Conservation (phyloP, 2,797 vertebrate species). For the Macroramphosus scolopax region DNA sequence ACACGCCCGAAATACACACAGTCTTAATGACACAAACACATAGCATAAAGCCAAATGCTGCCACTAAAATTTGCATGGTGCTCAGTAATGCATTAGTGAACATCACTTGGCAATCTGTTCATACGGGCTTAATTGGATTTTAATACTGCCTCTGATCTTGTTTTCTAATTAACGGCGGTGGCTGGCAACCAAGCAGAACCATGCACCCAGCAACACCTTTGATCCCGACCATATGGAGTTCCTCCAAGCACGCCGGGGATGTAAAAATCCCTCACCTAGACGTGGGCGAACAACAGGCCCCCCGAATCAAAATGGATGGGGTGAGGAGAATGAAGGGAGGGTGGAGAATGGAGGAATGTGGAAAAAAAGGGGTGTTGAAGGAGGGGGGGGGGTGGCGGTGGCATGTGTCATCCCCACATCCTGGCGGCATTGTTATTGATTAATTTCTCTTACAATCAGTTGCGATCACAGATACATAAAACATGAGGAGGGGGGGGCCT, state of each 20-base stretch:
- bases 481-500: slow-evolving; percentile 70
- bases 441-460: slow-evolving; percentile 80
- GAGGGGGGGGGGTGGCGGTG: slow-evolving; percentile 53
- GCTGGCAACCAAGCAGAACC: slow-evolving; percentile 85
- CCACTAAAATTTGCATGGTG: slow-evolving; percentile 98
- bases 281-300: slow-evolving; percentile 75
- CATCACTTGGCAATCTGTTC: slow-evolving; percentile 99
- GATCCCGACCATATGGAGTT: slow-evolving; percentile 86
- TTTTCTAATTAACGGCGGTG: slow-evolving; percentile 86
- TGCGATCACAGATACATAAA: slow-evolving; percentile 82
- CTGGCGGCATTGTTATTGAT: slow-evolving; percentile 77
- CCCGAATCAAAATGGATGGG: slow-evolving; percentile 70
- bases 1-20: slow-evolving; percentile 41
- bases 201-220: slow-evolving; percentile 85
- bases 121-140: slow-evolving; percentile 90
- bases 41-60: slow-evolving; percentile 80
- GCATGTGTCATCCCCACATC: slow-evolving; percentile 70
- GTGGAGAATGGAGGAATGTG: slow-evolving; percentile 51
- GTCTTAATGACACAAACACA: slow-evolving; percentile 74
- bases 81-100: slow-evolving; percentile 99
- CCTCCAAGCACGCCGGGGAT: slow-evolving; percentile 80
- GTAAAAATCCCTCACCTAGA: slow-evolving; percentile 81
- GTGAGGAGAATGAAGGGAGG: slow-evolving; percentile 56
- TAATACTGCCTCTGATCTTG: slow-evolving; percentile 88
- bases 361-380: too few relatives aligned